Evolutionary conservation across 2,888 invertebrate genomes (phyloP).

Genomic region (Zaprionus bogoriensis): DNA sequence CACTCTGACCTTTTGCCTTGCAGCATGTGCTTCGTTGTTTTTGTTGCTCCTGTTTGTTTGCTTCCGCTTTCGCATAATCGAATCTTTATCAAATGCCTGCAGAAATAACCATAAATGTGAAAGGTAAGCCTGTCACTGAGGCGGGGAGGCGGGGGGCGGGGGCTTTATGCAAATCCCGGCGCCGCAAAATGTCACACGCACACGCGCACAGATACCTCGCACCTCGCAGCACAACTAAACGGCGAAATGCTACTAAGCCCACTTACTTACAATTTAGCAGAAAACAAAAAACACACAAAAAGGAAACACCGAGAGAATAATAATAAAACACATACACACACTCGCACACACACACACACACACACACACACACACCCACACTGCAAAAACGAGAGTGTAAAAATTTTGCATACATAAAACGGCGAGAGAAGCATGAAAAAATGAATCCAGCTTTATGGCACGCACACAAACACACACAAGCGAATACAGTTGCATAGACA

Average conservation of each 20-base stretch:
- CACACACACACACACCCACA: conserved; percentile 38
- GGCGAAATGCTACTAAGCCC: conserved; percentile 74
- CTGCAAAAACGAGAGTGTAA: conserved; percentile 75
- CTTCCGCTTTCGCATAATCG: conserved; percentile 27
- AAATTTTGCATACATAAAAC: conserved; percentile 71
- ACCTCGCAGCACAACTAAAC: conserved; percentile 50
- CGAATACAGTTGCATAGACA: conserved; percentile 47
- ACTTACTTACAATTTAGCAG: conserved; percentile 77
- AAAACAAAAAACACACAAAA: conserved; percentile 15
- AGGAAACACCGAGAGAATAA: conserved; percentile 41
- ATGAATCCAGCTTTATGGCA: conserved; percentile 74
- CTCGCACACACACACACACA: conserved; percentile 37
- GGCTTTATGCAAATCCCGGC: conserved; percentile 69
- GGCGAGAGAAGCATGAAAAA: conserved; percentile 48
- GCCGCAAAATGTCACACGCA: conserved; percentile 48
- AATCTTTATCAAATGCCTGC: conserved; percentile 60
- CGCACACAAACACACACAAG: conserved; percentile 40
- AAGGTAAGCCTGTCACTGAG: conserved; percentile 58
- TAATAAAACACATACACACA: conserved; percentile 43
- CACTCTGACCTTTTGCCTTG: conserved; percentile 56
- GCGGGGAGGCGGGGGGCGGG: too few relatives aligned
- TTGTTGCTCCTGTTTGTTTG: neutral
- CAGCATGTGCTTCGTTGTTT: conserved; percentile 3
- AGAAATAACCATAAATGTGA: conserved; percentile 51
- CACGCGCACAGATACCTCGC: conserved; percentile 8